These are phyloP conservation scores for Stenopsyche tienmushanensis DNA, from an alignment of 1,140 invertebrate species.

Conservation along the genomic window DNA sequence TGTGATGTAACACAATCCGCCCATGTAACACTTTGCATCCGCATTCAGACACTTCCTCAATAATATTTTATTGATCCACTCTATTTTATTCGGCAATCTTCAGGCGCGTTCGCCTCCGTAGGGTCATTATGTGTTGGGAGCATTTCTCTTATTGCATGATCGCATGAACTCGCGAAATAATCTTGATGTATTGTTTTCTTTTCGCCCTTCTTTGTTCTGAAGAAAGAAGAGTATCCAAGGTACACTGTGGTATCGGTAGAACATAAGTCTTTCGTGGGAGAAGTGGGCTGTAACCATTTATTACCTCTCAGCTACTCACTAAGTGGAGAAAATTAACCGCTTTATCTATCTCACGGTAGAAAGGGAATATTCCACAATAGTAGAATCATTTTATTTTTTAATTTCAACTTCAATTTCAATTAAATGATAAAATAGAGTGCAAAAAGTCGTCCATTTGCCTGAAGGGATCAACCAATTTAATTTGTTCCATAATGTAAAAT, in stretches of 20 bases:
- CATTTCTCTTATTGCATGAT: constrained; percentile 39
- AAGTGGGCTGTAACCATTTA: constrained; percentile 31
- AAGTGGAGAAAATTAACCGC: constrained; percentile 40
- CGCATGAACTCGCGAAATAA: constrained; percentile 31
- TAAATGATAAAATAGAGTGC: no score
- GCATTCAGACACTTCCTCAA: background rate
- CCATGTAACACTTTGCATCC: background rate
- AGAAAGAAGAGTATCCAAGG: background rate
- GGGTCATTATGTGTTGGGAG: no score
- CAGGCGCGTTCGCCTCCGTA: background rate
- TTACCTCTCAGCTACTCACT: constrained; percentile 24
- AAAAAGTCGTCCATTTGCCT: no score
- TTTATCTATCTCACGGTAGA: constrained; percentile 25
- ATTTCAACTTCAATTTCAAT: no score
- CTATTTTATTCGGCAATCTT: background rate
- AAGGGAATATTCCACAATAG: no score
- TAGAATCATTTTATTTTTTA: no score
- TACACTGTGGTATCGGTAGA: constrained; percentile 31
- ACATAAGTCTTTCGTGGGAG: constrained; percentile 32
- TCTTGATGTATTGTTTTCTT: constrained; percentile 35
- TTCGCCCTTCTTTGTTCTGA: constrained; percentile 5
- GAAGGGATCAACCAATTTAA: no score
- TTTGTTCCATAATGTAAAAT: no score
- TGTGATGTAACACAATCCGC: constrained; percentile 7
- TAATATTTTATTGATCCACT: constrained; percentile 1